These are phyloP conservation scores for Conger conger DNA, from an alignment of 2,113 vertebrate species.

Conservation along the genomic window DNA sequence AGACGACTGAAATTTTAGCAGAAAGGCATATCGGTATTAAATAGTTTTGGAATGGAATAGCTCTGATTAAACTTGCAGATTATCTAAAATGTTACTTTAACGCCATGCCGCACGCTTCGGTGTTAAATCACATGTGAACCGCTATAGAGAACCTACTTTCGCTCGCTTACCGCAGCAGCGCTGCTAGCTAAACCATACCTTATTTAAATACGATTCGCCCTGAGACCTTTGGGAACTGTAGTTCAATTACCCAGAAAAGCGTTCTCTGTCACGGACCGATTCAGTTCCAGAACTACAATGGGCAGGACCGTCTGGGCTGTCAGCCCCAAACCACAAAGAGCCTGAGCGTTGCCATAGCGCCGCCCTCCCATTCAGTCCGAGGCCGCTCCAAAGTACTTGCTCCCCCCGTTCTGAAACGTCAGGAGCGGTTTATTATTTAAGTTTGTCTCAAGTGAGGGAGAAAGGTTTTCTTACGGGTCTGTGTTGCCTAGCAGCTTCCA, in stretches of 20 bases:
- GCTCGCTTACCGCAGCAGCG: not conserved
- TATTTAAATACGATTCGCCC: not conserved
- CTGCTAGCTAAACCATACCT: conserved; percentile 2
- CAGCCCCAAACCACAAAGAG: conserved; percentile 3
- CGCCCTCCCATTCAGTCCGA: conserved; percentile 32
- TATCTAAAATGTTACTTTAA: not conserved
- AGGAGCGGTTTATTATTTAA: conserved; percentile 66
- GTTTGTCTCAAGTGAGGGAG: conserved; percentile 47
- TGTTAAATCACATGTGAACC: not conserved
- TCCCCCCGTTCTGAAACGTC: conserved; percentile 44
- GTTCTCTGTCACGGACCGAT: not conserved
- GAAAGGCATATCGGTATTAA: not conserved
- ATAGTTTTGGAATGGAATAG: too few relatives aligned
- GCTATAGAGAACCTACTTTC: not conserved
- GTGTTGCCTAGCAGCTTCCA: conserved; percentile 61
- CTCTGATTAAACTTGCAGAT: not conserved
- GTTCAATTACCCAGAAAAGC: conserved; percentile 1
- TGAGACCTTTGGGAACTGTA: conserved; percentile 12
- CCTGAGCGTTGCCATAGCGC: conserved; percentile 24
- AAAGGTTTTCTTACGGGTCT: conserved; percentile 51
- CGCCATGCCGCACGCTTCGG: not conserved
- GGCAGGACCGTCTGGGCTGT: conserved; percentile 2
- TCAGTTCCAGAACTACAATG: not conserved
- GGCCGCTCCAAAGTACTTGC: conserved; percentile 32
- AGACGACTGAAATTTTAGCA: not conserved